Base-by-base conservation (phyloP, 1,140 invertebrate species). In the Zeugodacus cucurbitae region DNA sequence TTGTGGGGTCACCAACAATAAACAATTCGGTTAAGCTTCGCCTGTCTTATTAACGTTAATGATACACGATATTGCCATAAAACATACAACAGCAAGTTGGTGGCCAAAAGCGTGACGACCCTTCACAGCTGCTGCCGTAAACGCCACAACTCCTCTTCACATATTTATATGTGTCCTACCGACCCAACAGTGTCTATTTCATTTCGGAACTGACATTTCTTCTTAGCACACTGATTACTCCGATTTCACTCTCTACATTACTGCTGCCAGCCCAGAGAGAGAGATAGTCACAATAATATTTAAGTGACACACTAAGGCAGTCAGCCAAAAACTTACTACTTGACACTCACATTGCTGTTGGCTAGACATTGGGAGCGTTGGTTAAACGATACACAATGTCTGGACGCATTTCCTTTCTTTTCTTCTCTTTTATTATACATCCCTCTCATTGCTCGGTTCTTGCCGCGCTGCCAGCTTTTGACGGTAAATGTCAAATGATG, bases 31-130 rank as follows among this genome's bases (percentile, higher is more conserved):
- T 48, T 82, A 82, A 82, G 74, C 74, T 82, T 82, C n/a, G 74
- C 34, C 74, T 82, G 74, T 82, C 74, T 82, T 82, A 82, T 82
- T 82, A 82, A 54, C 74, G 41, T 82, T 82, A 82, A 82, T 82
- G 74, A 34, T 48, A 48, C 41, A 48, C 37, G 41, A 82, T n/a
- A 82, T 48, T 48, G 22, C 41, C 41, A 34, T 82, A 34, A 29
- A 32, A 70, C 64, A 70, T 70, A 82, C 11, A 48, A n/a, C n/a
- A 37, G 41, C 70, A 4, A 22, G 37, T 29, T 82, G 74, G 10
- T 22, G 37, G n/a, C n/a, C n/a, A 48, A 48, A 26, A 54, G 22
- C 74, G 41, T 82, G 22, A 29, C 37, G 74, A 54, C 74, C 74
- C 41, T 74, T 37, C 70, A 1, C 20, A 26, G 70, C 37, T 74